These are phyloP conservation scores for Caloenas nicobarica DNA, from an alignment of 2,113 vertebrate genomes.

Conservation along the genomic window DNA sequence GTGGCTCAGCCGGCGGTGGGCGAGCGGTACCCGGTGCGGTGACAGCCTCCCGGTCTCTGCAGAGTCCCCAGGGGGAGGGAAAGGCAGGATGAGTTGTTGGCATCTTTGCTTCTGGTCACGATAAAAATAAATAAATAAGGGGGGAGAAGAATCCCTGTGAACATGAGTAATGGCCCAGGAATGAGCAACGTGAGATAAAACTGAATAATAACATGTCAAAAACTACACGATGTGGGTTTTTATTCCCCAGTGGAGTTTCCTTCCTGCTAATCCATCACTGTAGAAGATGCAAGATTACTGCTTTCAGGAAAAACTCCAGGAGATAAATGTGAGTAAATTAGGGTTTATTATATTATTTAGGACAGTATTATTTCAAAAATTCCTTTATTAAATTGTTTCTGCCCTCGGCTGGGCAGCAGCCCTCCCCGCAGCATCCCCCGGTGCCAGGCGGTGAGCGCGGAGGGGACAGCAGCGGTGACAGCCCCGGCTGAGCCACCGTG, in stretches of 20 bases:
- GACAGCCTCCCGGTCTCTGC: background rate
- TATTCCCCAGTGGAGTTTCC: conserved; percentile 81
- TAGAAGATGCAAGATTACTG: conserved; percentile 79
- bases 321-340: conserved; percentile 84
- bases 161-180: conserved; percentile 80
- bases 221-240: conserved; percentile 83
- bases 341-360: conserved; percentile 82
- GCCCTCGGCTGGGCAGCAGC: background rate
- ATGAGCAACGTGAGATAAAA: conserved; percentile 79
- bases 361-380: conserved; percentile 69
- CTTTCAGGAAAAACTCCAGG: conserved; percentile 73
- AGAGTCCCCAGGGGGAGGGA: background rate
- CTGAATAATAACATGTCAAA: conserved; percentile 83
- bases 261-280: conserved; percentile 81
- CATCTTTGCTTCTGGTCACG: conserved; percentile 1
- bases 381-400: conserved; percentile 75
- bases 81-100: background rate
- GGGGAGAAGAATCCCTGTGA: conserved; percentile 59
- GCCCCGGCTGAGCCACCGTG: background rate
- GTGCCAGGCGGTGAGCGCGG: background rate
- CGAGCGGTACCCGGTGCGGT: accelerated
- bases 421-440: background rate
- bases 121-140: conserved; percentile 27
- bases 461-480: background rate
- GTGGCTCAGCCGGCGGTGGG: background rate